Base-by-base conservation (phyloP, 2,113 vertebrate species). In the Ptyas mucosa region DNA sequence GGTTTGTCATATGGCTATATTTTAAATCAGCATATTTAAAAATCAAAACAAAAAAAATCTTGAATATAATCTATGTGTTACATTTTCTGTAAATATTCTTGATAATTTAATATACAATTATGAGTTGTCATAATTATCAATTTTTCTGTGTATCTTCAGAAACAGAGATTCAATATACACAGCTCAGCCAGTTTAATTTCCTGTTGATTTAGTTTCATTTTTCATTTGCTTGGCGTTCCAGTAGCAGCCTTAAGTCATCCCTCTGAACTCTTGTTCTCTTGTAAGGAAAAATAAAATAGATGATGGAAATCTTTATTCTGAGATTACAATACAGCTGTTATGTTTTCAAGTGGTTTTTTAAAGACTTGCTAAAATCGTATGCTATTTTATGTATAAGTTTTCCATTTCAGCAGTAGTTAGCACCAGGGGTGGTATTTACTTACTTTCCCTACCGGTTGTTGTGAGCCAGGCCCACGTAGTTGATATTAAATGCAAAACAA, bases 121-220 rank as follows among this genome's bases (percentile, higher is more conserved):
- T 87, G 46, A 49, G 23, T 64, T 90, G 55, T 53, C 75, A 53
- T 93, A n/a, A 87, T 81, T 87, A 89, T 43, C 88, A 34, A 57
- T 43, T 21, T 61, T n/a, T 8, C 29, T 20, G 20, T 58, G 9
- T 90, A 57, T 43, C 54, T 87, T 85, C 75, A 93, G 88, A 93
- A 89, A 86, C 2, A 52, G 88, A 29, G 75, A 53, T 75, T 90
- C 75, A 89, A 87, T 29, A 43, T 46, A 58, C 51, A 93, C 91
- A 43, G 57, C 69, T 93, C 54, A 91, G 61, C 53, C 90, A 91
- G 91, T 93, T 95, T 87, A 15, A 95, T 92, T 93, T 85, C 86
- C 95, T 96, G 94, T 96, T 96, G 94, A 94, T 91, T 94, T 95
- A 94, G 91, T 95, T 96, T 95, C 90, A 94, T 92, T 95, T 96